These are phyloP conservation scores for Nothocercus julius DNA, from an alignment of 2,113 vertebrate genomes.

Conservation along the genomic window DNA sequence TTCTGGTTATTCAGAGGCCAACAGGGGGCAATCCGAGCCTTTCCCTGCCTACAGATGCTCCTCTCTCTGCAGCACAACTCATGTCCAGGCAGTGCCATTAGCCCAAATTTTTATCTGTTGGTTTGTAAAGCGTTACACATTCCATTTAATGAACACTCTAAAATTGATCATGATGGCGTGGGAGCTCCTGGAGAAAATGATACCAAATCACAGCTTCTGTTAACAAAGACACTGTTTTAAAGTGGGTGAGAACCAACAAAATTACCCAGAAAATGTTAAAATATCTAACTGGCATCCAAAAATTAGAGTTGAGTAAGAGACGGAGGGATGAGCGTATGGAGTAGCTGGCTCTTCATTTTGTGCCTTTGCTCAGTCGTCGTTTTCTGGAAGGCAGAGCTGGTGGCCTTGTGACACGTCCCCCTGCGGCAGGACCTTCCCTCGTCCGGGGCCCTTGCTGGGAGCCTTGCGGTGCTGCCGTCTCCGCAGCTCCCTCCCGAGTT, in stretches of 20 bases:
- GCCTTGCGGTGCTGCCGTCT: not conserved
- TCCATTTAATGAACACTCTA: constrained; percentile 51
- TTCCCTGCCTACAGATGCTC: not conserved
- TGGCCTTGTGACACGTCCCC: not conserved
- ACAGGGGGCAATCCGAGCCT: not conserved
- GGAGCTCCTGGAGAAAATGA: constrained; percentile 42
- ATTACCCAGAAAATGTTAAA: not conserved
- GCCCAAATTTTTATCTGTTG: not conserved
- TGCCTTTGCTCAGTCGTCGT: not conserved
- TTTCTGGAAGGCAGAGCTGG: not conserved
- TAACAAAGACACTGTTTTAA: not conserved
- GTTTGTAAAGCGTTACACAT: constrained; percentile 14
- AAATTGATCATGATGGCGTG: constrained; percentile 32
- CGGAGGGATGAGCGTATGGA: rapidly evolving
- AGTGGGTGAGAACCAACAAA: not conserved
- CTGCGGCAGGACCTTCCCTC: too few relatives aligned
- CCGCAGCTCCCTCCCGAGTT: rapidly evolving
- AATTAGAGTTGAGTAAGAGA: not conserved
- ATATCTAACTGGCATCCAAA: rapidly evolving
- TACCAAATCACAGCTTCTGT: constrained; percentile 24
- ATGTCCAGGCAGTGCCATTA: not conserved
- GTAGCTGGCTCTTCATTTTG: not conserved
- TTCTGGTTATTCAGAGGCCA: not conserved
- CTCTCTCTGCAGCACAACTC: not conserved
- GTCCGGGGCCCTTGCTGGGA: not conserved